phyloP scores from a whole-genome alignment of 2,113 vertebrate genomes.

The Poecilia latipinna region DNA sequence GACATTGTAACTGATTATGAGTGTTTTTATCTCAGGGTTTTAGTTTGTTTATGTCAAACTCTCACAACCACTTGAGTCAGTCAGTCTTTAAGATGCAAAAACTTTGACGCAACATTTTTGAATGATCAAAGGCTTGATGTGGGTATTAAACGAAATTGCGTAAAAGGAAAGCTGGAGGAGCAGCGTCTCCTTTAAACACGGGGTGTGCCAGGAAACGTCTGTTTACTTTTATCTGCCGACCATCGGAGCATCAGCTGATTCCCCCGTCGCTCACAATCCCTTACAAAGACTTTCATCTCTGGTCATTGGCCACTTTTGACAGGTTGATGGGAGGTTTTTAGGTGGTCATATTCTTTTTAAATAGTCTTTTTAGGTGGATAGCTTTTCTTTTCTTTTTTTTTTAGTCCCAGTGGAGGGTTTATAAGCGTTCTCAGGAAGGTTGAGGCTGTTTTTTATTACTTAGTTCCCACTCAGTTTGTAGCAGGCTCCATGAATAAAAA shows the following conservation, averaged over 20 bases:
- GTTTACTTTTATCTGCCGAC: conserved; percentile 29
- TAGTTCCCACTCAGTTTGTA: conserved; percentile 46
- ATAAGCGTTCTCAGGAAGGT: conserved; percentile 46
- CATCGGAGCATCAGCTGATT: conserved; percentile 54
- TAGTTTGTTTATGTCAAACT: conserved; percentile 15
- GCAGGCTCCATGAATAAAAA: conserved; percentile 8
- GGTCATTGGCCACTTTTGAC: not conserved
- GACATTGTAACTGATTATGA: not conserved
- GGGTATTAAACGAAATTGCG: conserved; percentile 12
- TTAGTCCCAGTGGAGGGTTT: conserved; percentile 4
- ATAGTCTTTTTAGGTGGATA: conserved; percentile 20
- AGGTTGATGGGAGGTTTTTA: not conserved
- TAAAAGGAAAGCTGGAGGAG: conserved; percentile 28
- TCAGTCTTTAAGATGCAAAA: conserved; percentile 32
- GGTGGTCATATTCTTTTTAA: not conserved
- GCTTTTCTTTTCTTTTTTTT: not conserved
- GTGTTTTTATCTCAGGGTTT: not conserved
- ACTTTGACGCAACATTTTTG: conserved; percentile 46
- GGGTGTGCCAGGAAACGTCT: conserved; percentile 44
- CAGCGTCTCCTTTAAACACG: not conserved
- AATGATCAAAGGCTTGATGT: conserved; percentile 2
- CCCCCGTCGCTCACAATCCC: not conserved
- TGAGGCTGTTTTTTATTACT: conserved; percentile 21
- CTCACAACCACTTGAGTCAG: conserved; percentile 46
- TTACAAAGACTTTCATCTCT: conserved; percentile 10